Evolutionary conservation across 1,140 invertebrate genomes (phyloP).

Genomic region (Conopomorpha cramerella): DNA sequence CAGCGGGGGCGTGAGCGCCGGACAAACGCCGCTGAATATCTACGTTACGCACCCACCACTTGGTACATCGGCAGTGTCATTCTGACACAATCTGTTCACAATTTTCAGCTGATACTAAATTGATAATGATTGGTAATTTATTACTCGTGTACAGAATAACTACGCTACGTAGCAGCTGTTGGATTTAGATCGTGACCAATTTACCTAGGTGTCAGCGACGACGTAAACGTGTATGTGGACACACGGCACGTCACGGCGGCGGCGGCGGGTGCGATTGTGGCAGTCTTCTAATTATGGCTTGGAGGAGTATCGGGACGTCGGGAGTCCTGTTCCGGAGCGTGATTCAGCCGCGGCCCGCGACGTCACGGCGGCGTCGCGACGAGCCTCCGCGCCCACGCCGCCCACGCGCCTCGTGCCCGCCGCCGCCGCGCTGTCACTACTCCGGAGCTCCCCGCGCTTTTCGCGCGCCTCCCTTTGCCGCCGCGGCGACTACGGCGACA

Average conservation of each 20-base stretch:
- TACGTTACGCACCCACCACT: too few species aligned
- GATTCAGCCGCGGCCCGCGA: constrained; percentile 32
- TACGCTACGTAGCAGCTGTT: too few species aligned
- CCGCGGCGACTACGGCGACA: constrained; percentile 48
- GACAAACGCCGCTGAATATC: too few species aligned
- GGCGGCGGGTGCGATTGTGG: constrained; percentile 46
- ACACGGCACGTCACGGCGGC: constrained; percentile 43
- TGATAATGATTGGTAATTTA: too few species aligned
- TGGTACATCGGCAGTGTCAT: too few species aligned
- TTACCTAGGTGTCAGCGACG: too few species aligned
- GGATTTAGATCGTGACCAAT: too few species aligned
- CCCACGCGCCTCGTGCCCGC: constrained; percentile 11
- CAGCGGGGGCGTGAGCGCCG: too few species aligned
- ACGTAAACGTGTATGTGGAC: constrained; percentile 42
- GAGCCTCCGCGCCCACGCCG: constrained; percentile 43
- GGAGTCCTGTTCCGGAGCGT: too few species aligned
- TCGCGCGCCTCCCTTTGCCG: constrained; percentile 42
- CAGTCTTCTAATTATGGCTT: constrained; percentile 44
- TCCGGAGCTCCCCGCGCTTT: constrained; percentile 38
- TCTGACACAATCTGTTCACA: too few species aligned
- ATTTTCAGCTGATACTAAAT: too few species aligned
- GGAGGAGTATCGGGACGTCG: constrained; percentile 23
- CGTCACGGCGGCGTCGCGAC: constrained; percentile 17
- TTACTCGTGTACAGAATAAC: too few species aligned
- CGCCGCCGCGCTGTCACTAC: constrained; percentile 26